Evolutionary conservation across 2,113 vertebrate species (phyloP).

Genomic region (Cisticola juncidis): DNA sequence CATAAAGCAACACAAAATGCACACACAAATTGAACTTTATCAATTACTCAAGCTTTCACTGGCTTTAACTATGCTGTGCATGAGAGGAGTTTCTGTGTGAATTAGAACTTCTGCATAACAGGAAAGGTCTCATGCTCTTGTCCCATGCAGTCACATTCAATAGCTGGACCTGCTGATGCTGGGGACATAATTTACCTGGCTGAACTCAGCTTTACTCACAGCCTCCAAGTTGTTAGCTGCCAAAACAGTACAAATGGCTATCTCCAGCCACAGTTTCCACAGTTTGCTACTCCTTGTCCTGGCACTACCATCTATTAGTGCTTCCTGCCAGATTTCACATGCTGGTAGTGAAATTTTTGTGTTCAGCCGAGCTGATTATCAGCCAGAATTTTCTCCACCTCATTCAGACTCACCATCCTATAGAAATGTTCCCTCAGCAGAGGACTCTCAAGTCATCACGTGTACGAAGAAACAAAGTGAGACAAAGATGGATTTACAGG

Average conservation of each 20-base stretch:
- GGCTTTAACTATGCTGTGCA: neutral
- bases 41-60: neutral
- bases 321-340: neutral
- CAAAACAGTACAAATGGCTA: neutral
- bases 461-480: neutral
- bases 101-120: neutral
- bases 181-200: accelerated
- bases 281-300: neutral
- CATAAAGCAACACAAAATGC: neutral
- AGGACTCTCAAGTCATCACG: neutral
- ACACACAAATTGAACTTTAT: neutral
- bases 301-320: neutral
- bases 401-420: neutral
- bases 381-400: neutral
- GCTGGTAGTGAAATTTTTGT: neutral
- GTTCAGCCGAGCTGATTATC: neutral
- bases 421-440: neutral
- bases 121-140: neutral
- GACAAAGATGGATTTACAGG: neutral
- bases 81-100: neutral
- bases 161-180: accelerated
- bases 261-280: neutral
- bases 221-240: neutral
- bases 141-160: neutral
- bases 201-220: neutral